Evolutionary conservation across 2,797 vertebrate genomes (phyloP).

Genomic region (Sternotherus odoratus): DNA sequence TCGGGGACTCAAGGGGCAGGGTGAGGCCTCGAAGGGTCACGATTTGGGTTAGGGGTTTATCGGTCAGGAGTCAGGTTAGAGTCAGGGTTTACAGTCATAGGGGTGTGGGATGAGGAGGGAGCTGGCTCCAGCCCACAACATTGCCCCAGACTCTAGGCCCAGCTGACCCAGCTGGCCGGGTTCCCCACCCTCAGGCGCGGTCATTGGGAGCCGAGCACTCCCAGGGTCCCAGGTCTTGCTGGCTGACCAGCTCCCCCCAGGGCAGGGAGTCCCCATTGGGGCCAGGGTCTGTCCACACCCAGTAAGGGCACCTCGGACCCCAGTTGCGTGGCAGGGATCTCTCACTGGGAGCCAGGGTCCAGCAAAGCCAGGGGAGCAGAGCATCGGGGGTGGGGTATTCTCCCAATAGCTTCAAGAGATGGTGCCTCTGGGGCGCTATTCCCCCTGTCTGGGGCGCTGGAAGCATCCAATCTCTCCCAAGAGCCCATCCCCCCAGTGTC

Average conservation of each 20-base stretch:
- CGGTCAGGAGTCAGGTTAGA: background rate
- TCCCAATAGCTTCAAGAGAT: background rate
- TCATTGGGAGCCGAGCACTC: background rate
- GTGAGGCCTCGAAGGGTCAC: no score
- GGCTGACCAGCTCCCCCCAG: background rate
- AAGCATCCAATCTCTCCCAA: background rate
- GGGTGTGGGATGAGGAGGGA: background rate
- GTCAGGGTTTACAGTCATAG: background rate
- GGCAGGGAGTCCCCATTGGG: background rate
- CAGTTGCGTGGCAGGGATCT: background rate
- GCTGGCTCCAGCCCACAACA: background rate
- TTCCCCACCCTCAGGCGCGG: background rate
- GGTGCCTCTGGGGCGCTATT: background rate
- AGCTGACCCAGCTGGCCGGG: background rate
- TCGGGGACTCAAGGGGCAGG: no score
- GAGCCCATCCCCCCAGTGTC: background rate
- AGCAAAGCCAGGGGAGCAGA: background rate
- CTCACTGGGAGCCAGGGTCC: background rate
- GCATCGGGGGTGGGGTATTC: background rate
- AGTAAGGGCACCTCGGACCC: background rate
- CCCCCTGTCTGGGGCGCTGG: background rate
- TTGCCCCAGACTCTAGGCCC: background rate
- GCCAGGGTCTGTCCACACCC: background rate
- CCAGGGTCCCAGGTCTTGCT: background rate
- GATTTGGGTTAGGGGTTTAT: no score